These are phyloP conservation scores for Sinonovacula constricta DNA, from an alignment of 1,140 invertebrate genomes.

Conservation along the genomic window DNA sequence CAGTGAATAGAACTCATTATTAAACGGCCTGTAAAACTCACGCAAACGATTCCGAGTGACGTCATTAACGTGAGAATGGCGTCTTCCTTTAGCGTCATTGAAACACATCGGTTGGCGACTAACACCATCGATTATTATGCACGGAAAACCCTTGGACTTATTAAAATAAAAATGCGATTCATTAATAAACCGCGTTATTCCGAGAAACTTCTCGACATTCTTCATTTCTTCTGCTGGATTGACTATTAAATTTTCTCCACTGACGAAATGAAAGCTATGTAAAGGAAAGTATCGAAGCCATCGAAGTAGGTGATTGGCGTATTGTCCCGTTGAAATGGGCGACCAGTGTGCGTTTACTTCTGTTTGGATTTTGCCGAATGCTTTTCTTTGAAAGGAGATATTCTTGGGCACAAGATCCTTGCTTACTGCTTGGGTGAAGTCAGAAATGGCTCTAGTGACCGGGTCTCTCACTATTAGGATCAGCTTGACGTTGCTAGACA, in stretches of 20 bases:
- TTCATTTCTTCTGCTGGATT: constrained; percentile 91
- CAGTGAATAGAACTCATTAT: constrained; percentile 92
- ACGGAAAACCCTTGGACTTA: constrained; percentile 94
- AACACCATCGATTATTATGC: constrained; percentile 87
- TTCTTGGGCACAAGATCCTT: constrained; percentile 80
- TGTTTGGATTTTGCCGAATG: constrained; percentile 81
- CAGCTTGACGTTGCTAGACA: constrained; percentile 91
- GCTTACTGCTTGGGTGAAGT: constrained; percentile 86
- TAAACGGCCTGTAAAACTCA: constrained; percentile 93
- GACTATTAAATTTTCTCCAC: constrained; percentile 90
- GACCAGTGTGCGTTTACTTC: constrained; percentile 91
- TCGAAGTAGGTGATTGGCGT: constrained; percentile 87
- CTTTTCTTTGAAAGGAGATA: constrained; percentile 89
- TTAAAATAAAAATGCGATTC: constrained; percentile 96
- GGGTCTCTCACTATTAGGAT: constrained; percentile 93
- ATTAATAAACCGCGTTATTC: constrained; percentile 89
- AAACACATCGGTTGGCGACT: constrained; percentile 90
- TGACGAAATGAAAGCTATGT: constrained; percentile 89
- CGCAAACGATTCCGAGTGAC: constrained; percentile 85
- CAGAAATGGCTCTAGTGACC: constrained; percentile 92
- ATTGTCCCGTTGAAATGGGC: constrained; percentile 90
- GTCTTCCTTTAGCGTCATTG: constrained; percentile 93
- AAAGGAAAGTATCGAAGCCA: constrained; percentile 92
- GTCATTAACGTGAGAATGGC: constrained; percentile 89
- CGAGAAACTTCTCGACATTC: constrained; percentile 90